Conservation (phyloP, 2,888 invertebrate genomes). For the Agapostemon virescens region DNA sequence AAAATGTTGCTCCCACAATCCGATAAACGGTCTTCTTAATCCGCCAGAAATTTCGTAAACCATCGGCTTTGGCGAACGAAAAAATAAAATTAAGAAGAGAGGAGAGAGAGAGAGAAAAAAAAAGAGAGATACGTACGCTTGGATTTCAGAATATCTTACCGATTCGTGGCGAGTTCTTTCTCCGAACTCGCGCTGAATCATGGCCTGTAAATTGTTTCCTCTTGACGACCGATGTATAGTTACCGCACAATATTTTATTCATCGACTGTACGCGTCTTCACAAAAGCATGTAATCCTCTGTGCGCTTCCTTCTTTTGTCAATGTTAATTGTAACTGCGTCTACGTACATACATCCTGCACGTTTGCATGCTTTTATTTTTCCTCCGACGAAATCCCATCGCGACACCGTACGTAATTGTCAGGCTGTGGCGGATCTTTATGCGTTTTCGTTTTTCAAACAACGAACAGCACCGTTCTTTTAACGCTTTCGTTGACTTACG, state of each 20-base stretch:
- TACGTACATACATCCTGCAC: slow-evolving; percentile 5
- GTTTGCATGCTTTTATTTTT: slow-evolving; percentile 5
- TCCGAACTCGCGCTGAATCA: slow-evolving; percentile 60
- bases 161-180: slow-evolving; percentile 55
- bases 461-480: too few species aligned
- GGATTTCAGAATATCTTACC: slow-evolving; percentile 29
- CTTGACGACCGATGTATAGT: slow-evolving; percentile 37
- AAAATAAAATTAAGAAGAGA: too few species aligned
- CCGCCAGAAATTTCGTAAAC: slow-evolving; percentile 6
- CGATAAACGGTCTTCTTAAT: slow-evolving; percentile 15
- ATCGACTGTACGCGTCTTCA: slow-evolving; percentile 21
- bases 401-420: slow-evolving; percentile 22
- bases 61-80: not conserved
- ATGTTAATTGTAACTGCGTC: slow-evolving; percentile 16
- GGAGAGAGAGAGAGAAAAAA: too few species aligned
- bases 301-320: not conserved
- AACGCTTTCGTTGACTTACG: not conserved
- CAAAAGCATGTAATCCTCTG: slow-evolving; percentile 24
- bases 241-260: slow-evolving; percentile 56
- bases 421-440: not conserved
- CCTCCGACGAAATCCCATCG: slow-evolving; percentile 23
- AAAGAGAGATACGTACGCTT: not conserved
- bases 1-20: slow-evolving; percentile 23
- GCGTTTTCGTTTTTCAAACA: too few species aligned
- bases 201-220: slow-evolving; percentile 46